Conservation (phyloP, 1,140 invertebrate genomes). For the Coptotermes formosanus region DNA sequence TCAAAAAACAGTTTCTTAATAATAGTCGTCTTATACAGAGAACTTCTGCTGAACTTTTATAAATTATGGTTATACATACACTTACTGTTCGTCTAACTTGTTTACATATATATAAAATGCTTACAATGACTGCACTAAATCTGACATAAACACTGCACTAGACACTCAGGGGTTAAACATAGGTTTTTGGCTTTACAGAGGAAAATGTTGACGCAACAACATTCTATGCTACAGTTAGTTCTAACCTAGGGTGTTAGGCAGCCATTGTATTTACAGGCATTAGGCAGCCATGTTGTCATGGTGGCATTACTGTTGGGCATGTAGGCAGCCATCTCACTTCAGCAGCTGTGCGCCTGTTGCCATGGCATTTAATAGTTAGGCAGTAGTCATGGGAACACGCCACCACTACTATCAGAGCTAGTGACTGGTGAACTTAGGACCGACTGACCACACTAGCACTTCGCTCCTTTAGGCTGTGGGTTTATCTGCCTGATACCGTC, state of each 20-base stretch:
- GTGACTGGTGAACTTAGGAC: not conserved
- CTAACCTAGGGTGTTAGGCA: slow-evolving; percentile 9
- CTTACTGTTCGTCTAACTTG: slow-evolving; percentile 1
- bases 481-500: slow-evolving; percentile 50
- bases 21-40: not conserved
- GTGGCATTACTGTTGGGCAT: not conserved
- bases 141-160: slow-evolving; percentile 14
- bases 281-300: slow-evolving; percentile 26
- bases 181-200: slow-evolving; percentile 20
- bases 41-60: not conserved
- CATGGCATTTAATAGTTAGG: not conserved
- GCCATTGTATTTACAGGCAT: slow-evolving; percentile 19
- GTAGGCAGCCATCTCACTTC: slow-evolving; percentile 16
- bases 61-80: slow-evolving; percentile 8
- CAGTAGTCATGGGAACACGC: slow-evolving; percentile 24
- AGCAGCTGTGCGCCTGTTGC: slow-evolving; percentile 14
- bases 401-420: not conserved
- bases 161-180: slow-evolving; percentile 17
- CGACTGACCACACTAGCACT: not conserved
- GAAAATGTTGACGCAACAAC: not conserved
- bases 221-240: slow-evolving; percentile 24
- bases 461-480: slow-evolving; percentile 27
- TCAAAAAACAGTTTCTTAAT: slow-evolving; percentile 19
- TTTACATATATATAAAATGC: slow-evolving; percentile 2
- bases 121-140: slow-evolving; percentile 21